Evolutionary conservation across 2,113 vertebrate genomes (phyloP).

Genomic region (Aegithalos caudatus): DNA sequence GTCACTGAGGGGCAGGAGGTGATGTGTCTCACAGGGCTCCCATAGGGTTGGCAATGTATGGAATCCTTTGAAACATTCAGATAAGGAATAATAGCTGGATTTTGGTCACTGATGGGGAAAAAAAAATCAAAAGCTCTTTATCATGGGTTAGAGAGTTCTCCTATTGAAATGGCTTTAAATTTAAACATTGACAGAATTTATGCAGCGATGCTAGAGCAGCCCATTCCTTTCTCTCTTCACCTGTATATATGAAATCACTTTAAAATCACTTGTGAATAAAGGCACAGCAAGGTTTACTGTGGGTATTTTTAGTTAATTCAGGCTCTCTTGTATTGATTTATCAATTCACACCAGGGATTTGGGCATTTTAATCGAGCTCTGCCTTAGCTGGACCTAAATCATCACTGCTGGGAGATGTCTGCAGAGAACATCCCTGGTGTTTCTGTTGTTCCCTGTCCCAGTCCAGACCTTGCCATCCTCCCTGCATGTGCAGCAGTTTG

Average conservation of each 20-base stretch:
- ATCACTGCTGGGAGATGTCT: neutral
- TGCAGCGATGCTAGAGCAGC: neutral
- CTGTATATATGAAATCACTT: neutral
- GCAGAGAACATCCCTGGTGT: neutral
- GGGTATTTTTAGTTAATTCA: neutral
- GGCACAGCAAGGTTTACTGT: neutral
- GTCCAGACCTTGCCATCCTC: neutral
- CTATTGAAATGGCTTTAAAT: neutral
- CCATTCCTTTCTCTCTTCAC: neutral
- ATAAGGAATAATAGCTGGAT: neutral
- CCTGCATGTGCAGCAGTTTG: neutral
- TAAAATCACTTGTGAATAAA: neutral
- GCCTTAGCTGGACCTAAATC: neutral
- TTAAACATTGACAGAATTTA: neutral
- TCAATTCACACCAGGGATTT: neutral
- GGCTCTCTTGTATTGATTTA: neutral
- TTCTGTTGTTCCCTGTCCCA: neutral
- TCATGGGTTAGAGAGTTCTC: neutral
- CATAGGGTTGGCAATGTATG: neutral
- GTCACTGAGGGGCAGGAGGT: neutral
- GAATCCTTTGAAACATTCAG: constrained; percentile 5
- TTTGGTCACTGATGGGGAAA: neutral
- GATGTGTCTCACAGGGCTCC: neutral
- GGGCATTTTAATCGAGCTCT: neutral
- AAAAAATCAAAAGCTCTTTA: neutral